phyloP scores from a whole-genome alignment of 2,113 vertebrate genomes.

The Synchiropus splendidus region DNA sequence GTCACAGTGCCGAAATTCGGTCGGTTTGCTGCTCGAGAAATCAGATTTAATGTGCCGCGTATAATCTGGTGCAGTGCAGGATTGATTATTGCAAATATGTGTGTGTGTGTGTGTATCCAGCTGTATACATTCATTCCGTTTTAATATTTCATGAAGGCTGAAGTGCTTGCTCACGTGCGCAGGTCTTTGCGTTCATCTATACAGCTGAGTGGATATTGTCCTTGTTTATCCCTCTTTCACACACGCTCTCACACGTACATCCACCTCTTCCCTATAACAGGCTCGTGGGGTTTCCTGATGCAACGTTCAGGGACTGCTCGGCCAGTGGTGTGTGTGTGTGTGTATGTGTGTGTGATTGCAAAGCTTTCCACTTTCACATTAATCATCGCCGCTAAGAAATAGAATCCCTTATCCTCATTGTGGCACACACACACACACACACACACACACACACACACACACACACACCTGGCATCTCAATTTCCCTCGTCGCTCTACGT shows the following conservation, averaged over 20 bases:
- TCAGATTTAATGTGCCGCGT: too few species aligned
- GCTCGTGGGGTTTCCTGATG: conserved; percentile 22
- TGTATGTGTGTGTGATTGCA: conserved; percentile 2
- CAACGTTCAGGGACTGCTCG: conserved; percentile 10
- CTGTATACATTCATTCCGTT: not conserved
- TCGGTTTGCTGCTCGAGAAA: too few species aligned
- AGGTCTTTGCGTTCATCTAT: not conserved
- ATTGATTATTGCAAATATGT: conserved; percentile 2
- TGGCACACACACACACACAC: conserved; percentile 9
- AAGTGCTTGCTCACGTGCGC: not conserved
- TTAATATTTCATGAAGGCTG: not conserved
- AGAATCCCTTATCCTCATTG: conserved; percentile 13
- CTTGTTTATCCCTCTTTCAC: not conserved
- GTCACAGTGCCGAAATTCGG: too few species aligned
- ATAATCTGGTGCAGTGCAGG: too few species aligned
- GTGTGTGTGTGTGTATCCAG: not conserved
- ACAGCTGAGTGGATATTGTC: not conserved
- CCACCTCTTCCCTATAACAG: not conserved
- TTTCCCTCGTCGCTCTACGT: conserved; percentile 10
- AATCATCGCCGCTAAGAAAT: conserved; percentile 36
- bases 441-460: conserved; percentile 16
- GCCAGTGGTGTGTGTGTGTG: conserved; percentile 1
- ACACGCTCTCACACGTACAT: not conserved
- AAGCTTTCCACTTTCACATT: conserved; percentile 40
- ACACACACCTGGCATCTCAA: conserved; percentile 22